Evolutionary conservation across 2,797 vertebrate genomes (phyloP).

Genomic region (Danio albolineatus): DNA sequence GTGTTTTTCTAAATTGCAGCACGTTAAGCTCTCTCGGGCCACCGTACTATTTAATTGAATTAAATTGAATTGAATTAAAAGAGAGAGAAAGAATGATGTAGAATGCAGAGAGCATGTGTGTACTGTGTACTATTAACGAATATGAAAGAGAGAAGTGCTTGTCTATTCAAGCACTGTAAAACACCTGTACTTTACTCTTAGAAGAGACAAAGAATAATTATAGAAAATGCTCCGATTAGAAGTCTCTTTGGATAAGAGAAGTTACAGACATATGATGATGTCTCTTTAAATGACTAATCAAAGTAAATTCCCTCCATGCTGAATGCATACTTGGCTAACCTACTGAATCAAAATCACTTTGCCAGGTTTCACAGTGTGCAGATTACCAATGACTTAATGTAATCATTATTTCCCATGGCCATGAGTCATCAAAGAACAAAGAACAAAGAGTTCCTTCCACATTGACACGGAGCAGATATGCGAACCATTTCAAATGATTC

Average conservation of each 20-base stretch:
- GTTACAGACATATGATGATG: conserved; percentile 4
- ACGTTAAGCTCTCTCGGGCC: no score
- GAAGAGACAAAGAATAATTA: conserved; percentile 38
- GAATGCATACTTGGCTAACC: conserved; percentile 20
- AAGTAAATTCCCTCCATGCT: conserved; percentile 17
- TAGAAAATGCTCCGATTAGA: neutral
- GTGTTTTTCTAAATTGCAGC: no score
- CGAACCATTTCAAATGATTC: no score
- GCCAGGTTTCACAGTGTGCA: conserved; percentile 65
- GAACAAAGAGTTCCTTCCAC: conserved; percentile 15
- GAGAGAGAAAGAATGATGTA: neutral
- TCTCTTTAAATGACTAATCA: conserved; percentile 6
- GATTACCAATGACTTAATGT: conserved; percentile 77
- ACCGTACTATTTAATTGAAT: no score
- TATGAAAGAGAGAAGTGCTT: conserved; percentile 37
- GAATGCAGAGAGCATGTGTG: conserved; percentile 13
- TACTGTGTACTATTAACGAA: conserved; percentile 1
- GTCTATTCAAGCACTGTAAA: conserved; percentile 43
- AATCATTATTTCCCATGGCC: conserved; percentile 70
- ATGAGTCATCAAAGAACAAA: conserved; percentile 81
- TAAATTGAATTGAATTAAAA: no score
- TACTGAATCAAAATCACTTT: conserved; percentile 60
- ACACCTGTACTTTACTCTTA: conserved; percentile 57
- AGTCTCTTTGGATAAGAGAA: neutral
- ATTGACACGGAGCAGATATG: conserved; percentile 23